These are phyloP conservation scores for Parazoanthus darwini DNA, from an alignment of 92 coral and sea anemone species.

Conservation along the genomic window DNA sequence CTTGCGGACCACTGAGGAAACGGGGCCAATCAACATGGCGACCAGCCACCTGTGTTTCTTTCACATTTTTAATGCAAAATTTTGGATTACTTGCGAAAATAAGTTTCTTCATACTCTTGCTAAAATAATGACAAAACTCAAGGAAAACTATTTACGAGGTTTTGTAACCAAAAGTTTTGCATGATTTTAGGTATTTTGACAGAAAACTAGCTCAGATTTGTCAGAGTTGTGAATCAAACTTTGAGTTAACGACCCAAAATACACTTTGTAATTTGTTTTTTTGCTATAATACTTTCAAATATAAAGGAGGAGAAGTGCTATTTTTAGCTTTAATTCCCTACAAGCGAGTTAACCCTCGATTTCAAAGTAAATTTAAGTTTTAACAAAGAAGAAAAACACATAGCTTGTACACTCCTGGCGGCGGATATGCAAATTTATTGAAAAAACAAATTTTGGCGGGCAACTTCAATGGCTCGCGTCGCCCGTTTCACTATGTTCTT, in stretches of 20 bases:
- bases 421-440: background rate
- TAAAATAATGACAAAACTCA: too few relatives aligned
- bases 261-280: background rate
- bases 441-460: background rate
- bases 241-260: background rate
- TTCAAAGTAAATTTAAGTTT: background rate
- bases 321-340: background rate
- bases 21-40: background rate
- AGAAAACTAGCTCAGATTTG: background rate
- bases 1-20: conserved; percentile 69
- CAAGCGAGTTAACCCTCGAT: background rate
- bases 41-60: conserved; percentile 47
- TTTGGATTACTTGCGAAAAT: background rate
- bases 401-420: background rate
- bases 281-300: background rate
- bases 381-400: background rate
- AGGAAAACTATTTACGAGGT: background rate
- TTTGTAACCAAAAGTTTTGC: background rate
- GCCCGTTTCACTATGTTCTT: too few relatives aligned
- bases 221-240: background rate
- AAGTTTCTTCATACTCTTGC: background rate
- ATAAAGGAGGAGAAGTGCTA: background rate
- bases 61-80: background rate
- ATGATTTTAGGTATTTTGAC: background rate
- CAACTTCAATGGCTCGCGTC: background rate